Evolutionary conservation across 2,797 vertebrate species (phyloP), one percentile per base, ranked within the genome.

Genomic region (Cichlasoma orientale): DNA sequence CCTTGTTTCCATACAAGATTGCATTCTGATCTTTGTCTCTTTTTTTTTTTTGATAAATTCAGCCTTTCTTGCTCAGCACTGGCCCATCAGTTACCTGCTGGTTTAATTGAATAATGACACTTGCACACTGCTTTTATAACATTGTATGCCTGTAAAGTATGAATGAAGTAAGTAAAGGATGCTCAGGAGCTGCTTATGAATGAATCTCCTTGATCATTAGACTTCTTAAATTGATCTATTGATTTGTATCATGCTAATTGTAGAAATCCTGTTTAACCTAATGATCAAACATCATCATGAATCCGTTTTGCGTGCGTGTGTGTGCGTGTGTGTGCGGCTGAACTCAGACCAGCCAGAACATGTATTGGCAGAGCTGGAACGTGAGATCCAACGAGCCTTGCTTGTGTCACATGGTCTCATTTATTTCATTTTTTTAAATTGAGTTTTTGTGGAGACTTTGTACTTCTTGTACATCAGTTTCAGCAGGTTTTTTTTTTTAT

Each of bases 291-390:
- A 75, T 81, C 70, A 82, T 77, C 68, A 70, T 84, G 57, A 85
- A 87, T 86, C 73, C 76, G 50, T 86, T 63, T 54, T 75, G 57
- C 79, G 59, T 74, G 44, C 73, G 79, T 70, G 53, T 80, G 27
- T 86, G 88, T 85, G 80, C 75, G 31, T 82, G 83, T 82, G 87
- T 81, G 84, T 82, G 87, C 81, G 76, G 25, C 44, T 83, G 76
- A 87, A 77, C 78, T 85, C 77, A 44, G 85, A 88, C 84, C 86
- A 79, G 77, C 87, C 89, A 90, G 87, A 92, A 84, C 90, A 56
- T 79, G 31, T 91, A 92, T n/a, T 25, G 93, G 93, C 94, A 94
- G 94, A 95, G 93, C 86, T 93, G 92, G 92, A 93, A 92, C 75
- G 55, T 70, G 79, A 90, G 87, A 92, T 82, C 92, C 77, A 89